Conservation (phyloP, 2,888 invertebrate genomes). For the Synanthedon formicaeformis region DNA sequence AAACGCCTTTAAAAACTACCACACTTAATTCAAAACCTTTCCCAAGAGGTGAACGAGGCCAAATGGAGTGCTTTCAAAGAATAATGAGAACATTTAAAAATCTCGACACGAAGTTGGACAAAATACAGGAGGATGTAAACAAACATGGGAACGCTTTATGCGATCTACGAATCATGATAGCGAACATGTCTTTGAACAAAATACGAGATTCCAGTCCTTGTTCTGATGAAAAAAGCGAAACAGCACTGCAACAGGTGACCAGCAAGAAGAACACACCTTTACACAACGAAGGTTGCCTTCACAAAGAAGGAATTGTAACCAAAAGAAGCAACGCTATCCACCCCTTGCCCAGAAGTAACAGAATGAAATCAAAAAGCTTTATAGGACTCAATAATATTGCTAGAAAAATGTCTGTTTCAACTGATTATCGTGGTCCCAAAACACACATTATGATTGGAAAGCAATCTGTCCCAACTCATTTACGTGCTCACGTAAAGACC, state of each 20-base stretch:
- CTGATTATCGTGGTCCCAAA: too few species aligned
- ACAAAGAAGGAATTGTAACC: conserved; percentile 10
- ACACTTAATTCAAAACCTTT: too few species aligned
- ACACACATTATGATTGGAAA: too few species aligned
- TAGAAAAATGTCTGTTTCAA: too few species aligned
- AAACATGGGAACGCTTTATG: conserved; percentile 35
- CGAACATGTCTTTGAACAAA: conserved; percentile 8
- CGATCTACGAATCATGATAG: conserved; percentile 34
- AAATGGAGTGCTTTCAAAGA: conserved; percentile 25
- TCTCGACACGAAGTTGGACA: conserved; percentile 45
- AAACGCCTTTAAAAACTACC: too few species aligned
- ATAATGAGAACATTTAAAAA: conserved; percentile 33
- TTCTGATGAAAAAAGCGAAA: conserved; percentile 14
- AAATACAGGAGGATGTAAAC: conserved; percentile 40
- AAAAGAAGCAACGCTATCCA: conserved; percentile 19
- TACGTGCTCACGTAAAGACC: too few species aligned
- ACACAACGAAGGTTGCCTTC: conserved; percentile 18
- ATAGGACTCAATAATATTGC: too few species aligned
- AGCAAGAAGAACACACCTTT: conserved; percentile 20
- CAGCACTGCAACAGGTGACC: conserved; percentile 11
- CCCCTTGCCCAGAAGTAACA: conserved; percentile 10
- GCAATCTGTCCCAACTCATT: too few species aligned
- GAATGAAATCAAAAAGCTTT: too few species aligned
- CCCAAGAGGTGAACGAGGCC: not conserved
- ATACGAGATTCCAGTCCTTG: conserved; percentile 12